Conservation (phyloP, 2,113 vertebrate genomes). For the Festucalex cinctus region DNA sequence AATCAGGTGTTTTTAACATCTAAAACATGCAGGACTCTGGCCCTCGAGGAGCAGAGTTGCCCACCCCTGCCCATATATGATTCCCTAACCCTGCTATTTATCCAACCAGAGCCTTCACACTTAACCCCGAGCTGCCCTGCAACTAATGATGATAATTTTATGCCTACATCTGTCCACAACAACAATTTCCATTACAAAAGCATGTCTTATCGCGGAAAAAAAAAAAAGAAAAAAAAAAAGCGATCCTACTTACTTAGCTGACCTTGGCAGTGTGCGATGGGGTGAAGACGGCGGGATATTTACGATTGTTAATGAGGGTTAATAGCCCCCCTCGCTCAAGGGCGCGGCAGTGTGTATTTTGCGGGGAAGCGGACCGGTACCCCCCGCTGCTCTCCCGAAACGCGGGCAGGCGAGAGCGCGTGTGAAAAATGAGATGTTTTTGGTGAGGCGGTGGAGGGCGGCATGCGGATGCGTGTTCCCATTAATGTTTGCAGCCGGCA, state of each 20-base stretch:
- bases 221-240: too few relatives aligned
- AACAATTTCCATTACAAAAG: neutral
- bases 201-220: neutral
- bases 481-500: slow-evolving; percentile 43
- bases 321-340: slow-evolving; percentile 27
- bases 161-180: neutral
- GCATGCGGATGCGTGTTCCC: slow-evolving; percentile 40
- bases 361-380: slow-evolving; percentile 45
- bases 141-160: neutral
- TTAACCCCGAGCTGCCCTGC: neutral
- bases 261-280: slow-evolving; percentile 19
- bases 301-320: slow-evolving; percentile 47
- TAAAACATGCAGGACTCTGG: too few relatives aligned
- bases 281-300: slow-evolving; percentile 30
- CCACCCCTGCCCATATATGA: neutral
- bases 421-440: slow-evolving; percentile 48
- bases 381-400: slow-evolving; percentile 28
- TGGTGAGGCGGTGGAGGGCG: slow-evolving; percentile 39
- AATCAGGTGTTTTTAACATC: too few relatives aligned
- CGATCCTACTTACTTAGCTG: slow-evolving; percentile 10
- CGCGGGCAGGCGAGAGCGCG: neutral
- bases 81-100: neutral
- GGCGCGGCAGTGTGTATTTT: slow-evolving; percentile 19
- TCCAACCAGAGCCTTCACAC: neutral
- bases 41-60: too few relatives aligned